phyloP scores from a whole-genome alignment of 2,888 invertebrate species.

The Brenthis daphne region DNA sequence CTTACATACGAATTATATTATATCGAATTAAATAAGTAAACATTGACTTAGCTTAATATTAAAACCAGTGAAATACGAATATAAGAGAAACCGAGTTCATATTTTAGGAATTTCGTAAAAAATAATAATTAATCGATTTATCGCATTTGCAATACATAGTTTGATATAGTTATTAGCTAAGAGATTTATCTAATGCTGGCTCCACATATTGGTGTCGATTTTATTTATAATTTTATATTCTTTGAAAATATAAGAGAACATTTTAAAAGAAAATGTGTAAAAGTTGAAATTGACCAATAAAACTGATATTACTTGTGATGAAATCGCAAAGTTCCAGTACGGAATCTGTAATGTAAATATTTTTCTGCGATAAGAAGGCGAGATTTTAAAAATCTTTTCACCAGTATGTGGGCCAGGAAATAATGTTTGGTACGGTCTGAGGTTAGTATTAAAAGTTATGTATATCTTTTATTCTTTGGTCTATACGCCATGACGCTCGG shows the following conservation, averaged over 20 bases:
- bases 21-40: conserved; percentile 80
- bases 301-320: not conserved
- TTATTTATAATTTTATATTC: not conserved
- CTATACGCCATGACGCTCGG: conserved; percentile 74
- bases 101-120: conserved; percentile 27
- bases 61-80: conserved; percentile 70
- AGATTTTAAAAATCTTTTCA: conserved; percentile 35
- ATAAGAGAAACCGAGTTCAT: conserved; percentile 55
- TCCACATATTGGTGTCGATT: conserved; percentile 25
- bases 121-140: conserved; percentile 45
- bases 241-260: not conserved
- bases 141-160: conserved; percentile 22
- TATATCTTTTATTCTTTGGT: conserved; percentile 79
- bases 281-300: not conserved
- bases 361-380: conserved; percentile 10
- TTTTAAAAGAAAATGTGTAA: not conserved
- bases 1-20: conserved; percentile 79
- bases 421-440: conserved; percentile 80
- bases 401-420: conserved; percentile 64
- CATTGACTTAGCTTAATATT: conserved; percentile 81
- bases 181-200: conserved; percentile 35
- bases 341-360: conserved; percentile 2
- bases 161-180: conserved; percentile 33
- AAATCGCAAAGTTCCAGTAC: not conserved
- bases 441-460: conserved; percentile 77